A percentile compares a stretch with the other conserved stretches of the same genome.
These are phyloP conservation scores for Bambusicola thoracicus DNA, from an alignment of 2,113 vertebrate species.

Conservation along the genomic window DNA sequence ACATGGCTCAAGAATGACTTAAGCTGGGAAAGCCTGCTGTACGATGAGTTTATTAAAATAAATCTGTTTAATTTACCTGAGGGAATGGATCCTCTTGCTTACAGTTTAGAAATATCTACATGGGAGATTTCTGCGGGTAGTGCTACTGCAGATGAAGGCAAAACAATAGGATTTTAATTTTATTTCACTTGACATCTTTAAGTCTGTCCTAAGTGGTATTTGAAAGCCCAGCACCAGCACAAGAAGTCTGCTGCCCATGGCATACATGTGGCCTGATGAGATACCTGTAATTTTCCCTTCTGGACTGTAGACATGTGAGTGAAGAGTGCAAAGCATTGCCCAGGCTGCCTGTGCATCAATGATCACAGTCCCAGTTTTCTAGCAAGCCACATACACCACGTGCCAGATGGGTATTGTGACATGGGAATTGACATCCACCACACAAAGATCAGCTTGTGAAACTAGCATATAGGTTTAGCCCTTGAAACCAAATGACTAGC, in stretches of 20 bases:
- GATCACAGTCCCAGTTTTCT: background rate
- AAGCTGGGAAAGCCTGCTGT: background rate
- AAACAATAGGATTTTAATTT: background rate
- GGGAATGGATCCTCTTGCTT: background rate
- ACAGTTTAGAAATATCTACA: background rate
- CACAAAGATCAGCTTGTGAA: background rate
- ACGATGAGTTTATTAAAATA: background rate
- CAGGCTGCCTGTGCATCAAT: background rate
- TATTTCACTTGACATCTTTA: background rate
- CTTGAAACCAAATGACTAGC: background rate
- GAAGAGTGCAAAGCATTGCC: background rate
- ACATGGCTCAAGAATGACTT: background rate
- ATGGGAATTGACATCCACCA: background rate
- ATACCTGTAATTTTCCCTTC: background rate
- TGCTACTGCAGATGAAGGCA: background rate
- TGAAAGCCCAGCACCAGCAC: background rate
- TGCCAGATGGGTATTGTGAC: background rate
- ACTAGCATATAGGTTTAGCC: background rate
- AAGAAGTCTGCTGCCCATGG: accelerated
- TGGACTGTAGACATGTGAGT: background rate
- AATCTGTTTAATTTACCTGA: background rate
- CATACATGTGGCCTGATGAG: background rate
- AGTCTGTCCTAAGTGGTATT: background rate
- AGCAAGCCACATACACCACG: background rate
- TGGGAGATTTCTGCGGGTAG: background rate